phyloP scores from a whole-genome alignment of 2,888 invertebrate species.

The Drosophila barbarae region DNA sequence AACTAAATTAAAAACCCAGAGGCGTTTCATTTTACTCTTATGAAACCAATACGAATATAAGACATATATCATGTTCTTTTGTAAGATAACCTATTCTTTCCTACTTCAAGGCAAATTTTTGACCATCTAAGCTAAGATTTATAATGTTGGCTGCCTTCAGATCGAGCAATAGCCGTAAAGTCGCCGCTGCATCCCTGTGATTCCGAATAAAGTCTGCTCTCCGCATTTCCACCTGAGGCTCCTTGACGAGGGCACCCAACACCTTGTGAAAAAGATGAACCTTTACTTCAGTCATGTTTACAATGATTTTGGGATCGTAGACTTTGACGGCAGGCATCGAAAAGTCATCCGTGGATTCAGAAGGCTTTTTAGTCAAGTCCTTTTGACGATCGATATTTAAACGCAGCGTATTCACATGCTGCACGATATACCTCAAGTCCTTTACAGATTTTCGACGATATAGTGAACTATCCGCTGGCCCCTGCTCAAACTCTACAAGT shows the following conservation, averaged over 20 bases:
- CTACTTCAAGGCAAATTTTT: slow-evolving; percentile 28
- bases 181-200: slow-evolving; percentile 56
- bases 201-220: slow-evolving; percentile 45
- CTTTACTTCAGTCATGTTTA: slow-evolving; percentile 33
- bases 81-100: neutral
- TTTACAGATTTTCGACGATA: slow-evolving; percentile 20
- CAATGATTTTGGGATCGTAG: slow-evolving; percentile 41
- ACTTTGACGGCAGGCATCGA: slow-evolving; percentile 48
- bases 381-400: slow-evolving; percentile 51
- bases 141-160: slow-evolving; percentile 59
- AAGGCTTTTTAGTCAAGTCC: neutral
- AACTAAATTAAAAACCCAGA: neutral
- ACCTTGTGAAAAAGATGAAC: slow-evolving; percentile 49
- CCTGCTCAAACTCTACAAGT: neutral
- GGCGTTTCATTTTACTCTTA: neutral
- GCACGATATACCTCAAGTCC: slow-evolving; percentile 37
- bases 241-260: slow-evolving; percentile 56
- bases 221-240: slow-evolving; percentile 53
- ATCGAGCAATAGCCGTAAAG: slow-evolving; percentile 60
- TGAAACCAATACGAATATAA: neutral
- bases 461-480: neutral
- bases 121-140: slow-evolving; percentile 48
- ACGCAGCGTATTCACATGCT: slow-evolving; percentile 40
- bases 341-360: neutral
- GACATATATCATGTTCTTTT: neutral